phyloP scores from a whole-genome alignment of 2,113 vertebrate species.

The Maccullochella peelii region DNA sequence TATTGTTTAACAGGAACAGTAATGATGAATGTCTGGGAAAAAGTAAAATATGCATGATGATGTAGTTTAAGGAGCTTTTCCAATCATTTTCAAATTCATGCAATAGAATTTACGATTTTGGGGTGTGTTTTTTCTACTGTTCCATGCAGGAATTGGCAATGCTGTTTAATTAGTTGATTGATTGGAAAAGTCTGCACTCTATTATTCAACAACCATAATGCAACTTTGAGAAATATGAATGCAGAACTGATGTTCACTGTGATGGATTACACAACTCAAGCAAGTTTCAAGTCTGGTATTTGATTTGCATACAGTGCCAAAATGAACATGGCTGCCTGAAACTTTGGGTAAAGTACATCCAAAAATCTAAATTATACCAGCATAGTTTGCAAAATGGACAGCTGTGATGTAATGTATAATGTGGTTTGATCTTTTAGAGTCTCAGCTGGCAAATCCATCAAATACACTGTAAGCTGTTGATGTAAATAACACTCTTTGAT shows the following conservation, averaged over 20 bases:
- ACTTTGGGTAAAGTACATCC: not conserved
- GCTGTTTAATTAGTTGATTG: not conserved
- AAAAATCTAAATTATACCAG: not conserved
- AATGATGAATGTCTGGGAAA: too few species aligned
- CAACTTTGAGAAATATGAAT: conserved; percentile 2
- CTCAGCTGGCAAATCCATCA: not conserved
- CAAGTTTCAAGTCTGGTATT: not conserved
- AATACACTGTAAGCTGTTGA: not conserved
- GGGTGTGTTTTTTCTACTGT: not conserved
- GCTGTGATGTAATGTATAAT: not conserved
- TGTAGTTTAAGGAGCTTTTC: too few species aligned
- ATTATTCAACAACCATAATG: conserved; percentile 4
- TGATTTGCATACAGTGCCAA: not conserved
- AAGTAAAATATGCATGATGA: too few species aligned
- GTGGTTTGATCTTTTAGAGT: conserved; percentile 2
- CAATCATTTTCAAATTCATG: not conserved
- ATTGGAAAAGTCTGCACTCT: not conserved
- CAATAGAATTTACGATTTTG: not conserved
- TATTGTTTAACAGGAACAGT: not conserved
- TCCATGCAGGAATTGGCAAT: not conserved
- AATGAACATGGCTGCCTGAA: not conserved
- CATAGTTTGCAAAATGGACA: not conserved
- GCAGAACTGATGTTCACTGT: not conserved
- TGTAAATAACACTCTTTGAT: conserved; percentile 24
- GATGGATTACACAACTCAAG: conserved; percentile 11